phyloP scores from a whole-genome alignment of 2,113 vertebrate genomes.

The Entelurus aequoreus region DNA sequence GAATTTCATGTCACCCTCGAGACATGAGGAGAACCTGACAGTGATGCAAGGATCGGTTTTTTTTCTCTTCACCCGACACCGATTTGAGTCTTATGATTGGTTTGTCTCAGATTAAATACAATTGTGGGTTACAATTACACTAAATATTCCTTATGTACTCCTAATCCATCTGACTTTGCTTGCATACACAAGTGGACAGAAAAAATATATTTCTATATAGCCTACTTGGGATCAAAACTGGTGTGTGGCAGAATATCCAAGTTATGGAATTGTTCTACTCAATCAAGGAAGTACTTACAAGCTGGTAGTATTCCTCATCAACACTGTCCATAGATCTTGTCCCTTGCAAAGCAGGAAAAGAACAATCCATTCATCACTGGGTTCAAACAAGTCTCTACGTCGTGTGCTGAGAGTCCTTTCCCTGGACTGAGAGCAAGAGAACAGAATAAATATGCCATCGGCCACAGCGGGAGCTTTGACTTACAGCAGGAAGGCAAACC shows the following conservation, averaged over 20 bases:
- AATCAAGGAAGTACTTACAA: background rate
- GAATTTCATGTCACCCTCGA: constrained; percentile 40
- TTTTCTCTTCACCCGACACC: background rate
- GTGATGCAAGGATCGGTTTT: background rate
- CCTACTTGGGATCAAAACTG: background rate
- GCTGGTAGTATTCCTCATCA: background rate
- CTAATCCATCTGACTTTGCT: background rate
- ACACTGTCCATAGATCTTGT: constrained; percentile 10
- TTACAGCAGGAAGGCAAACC: constrained; percentile 37
- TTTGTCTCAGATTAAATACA: background rate
- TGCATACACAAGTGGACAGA: background rate
- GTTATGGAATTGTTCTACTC: background rate
- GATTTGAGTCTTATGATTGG: background rate
- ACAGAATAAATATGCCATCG: constrained; percentile 52
- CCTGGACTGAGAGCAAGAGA: constrained; percentile 16
- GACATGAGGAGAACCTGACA: constrained; percentile 23
- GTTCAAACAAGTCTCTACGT: constrained; percentile 48
- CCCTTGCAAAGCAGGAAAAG: constrained; percentile 2
- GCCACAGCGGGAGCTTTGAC: constrained; percentile 19
- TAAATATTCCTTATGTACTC: too few relatives aligned
- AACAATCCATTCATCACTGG: constrained; percentile 40
- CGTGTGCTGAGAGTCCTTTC: constrained; percentile 38
- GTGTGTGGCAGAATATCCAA: background rate
- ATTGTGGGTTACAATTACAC: too few relatives aligned
- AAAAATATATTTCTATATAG: background rate